A percentile compares a stretch with the other conserved stretches of the same genome.
phyloP scores from a whole-genome alignment of 2,888 invertebrate genomes.

The Clostera curtula region DNA sequence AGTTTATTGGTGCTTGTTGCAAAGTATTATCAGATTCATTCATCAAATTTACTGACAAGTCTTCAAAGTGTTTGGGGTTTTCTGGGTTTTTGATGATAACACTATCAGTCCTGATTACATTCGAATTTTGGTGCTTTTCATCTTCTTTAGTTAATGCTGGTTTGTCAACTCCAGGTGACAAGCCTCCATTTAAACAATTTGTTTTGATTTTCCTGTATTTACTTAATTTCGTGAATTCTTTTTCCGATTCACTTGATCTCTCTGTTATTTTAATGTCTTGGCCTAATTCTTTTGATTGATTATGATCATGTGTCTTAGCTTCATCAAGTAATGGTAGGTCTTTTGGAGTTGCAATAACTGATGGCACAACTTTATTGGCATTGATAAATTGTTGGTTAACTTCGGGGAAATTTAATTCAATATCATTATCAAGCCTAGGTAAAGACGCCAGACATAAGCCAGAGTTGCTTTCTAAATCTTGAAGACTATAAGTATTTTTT shows the following conservation, averaged over 20 bases:
- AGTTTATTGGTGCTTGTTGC: slow-evolving; percentile 31
- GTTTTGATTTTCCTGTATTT: slow-evolving; percentile 54
- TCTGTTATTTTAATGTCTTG: slow-evolving; percentile 13
- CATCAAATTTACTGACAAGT: slow-evolving; percentile 8
- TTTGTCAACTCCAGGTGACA: no score
- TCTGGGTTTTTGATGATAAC: slow-evolving; percentile 70
- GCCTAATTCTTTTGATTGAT: slow-evolving; percentile 10
- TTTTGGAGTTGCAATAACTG: slow-evolving; percentile 17
- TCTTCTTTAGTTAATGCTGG: slow-evolving; percentile 14
- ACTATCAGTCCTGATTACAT: slow-evolving; percentile 52
- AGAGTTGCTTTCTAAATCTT: slow-evolving; percentile 60
- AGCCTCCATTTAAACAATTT: slow-evolving; percentile 13
- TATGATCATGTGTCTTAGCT: slow-evolving; percentile 12
- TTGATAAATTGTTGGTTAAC: slow-evolving; percentile 69
- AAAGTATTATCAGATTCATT: slow-evolving; percentile 9
- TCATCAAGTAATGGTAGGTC: slow-evolving; percentile 33
- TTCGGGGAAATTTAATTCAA: slow-evolving; percentile 65
- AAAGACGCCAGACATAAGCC: slow-evolving; percentile 62
- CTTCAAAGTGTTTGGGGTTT: slow-evolving; percentile 38
- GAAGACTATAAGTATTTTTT: slow-evolving; percentile 52
- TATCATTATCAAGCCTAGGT: slow-evolving; percentile 63
- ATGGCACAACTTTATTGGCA: slow-evolving; percentile 53
- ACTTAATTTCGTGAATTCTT: slow-evolving; percentile 50
- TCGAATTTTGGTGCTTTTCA: slow-evolving; percentile 20
- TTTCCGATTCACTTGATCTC: slow-evolving; percentile 32